Base-by-base conservation (phyloP, 2,797 vertebrate genomes). In the Smutsia gigantea region DNA sequence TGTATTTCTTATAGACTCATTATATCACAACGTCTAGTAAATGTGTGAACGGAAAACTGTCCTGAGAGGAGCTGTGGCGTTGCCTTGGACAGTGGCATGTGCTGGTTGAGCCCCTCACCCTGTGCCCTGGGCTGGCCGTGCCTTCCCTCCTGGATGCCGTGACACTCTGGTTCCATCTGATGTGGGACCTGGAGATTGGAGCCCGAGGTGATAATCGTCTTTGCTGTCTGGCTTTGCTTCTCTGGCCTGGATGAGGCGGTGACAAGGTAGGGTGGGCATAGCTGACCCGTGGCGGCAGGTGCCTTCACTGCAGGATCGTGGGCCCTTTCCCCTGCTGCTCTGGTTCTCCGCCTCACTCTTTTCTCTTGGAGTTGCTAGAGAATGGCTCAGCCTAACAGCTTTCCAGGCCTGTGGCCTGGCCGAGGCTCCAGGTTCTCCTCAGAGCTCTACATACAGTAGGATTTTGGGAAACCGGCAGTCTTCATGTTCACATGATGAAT, bases 341-440 rank as follows among this genome's bases (percentile, higher is more conserved):
- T 78, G 94, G 66, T 17, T 85, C 81, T 68, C 37, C 72, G 46
- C 64, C 15, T 82, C 29, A 83, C 17, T 42, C 29, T 68, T 59
- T 71, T 92, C 74, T 87, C 88, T 66, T 69, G 29, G 39, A 72
- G 5, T 69, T 90, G 13, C 88, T 46, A 31, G 27, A 85, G 21
- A 61, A 71, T 90, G 5, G 0, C 27, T 90, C 91, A 85, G 4
- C 4, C 27, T 66, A 90, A 5, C 12, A 64, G 18, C 21, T 79
- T 93, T 81, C 19, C 27, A 92, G 23, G n/a, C 13, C 37, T 39
- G 9, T 68, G 46, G 15, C 15, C 69, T 61, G 59, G 21, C 51
- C 69, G 46, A 46, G 94, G 81, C 27, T 82, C 46, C 39, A 85
- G 27, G 53, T 82, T 94, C 61, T 94, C 64, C 34, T 95, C 57